Percentiles rank a stretch among this genome's conserved stretches.
These are phyloP conservation scores for Catocala fraxini DNA, from an alignment of 2,888 invertebrate species.

Conservation along the genomic window DNA sequence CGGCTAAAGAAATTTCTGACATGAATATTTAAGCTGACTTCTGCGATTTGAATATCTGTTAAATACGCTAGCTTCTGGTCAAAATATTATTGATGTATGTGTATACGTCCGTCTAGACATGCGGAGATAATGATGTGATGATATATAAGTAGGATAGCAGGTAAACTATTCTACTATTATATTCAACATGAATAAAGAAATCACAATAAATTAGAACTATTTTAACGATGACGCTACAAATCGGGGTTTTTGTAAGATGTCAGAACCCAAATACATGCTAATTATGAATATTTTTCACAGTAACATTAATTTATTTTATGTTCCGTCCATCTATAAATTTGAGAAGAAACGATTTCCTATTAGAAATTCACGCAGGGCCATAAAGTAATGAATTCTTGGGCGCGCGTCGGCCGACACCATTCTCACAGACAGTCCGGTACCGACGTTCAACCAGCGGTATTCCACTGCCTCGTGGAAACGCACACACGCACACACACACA, in stretches of 20 bases:
- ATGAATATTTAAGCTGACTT: no score
- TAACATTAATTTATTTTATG: slow-evolving; percentile 13
- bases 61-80: no score
- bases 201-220: slow-evolving; percentile 5
- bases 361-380: slow-evolving; percentile 28
- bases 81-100: no score
- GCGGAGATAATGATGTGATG: no score
- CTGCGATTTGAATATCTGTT: no score
- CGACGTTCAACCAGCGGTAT: slow-evolving; percentile 1
- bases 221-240: slow-evolving; percentile 7
- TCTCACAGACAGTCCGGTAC: slow-evolving; percentile 42
- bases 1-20: no score
- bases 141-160: no score
- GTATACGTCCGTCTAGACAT: no score
- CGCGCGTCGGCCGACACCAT: slow-evolving; percentile 23
- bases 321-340: slow-evolving; percentile 19
- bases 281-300: slow-evolving; percentile 13
- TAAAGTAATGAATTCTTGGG: slow-evolving; percentile 23
- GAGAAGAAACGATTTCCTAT: slow-evolving; percentile 23
- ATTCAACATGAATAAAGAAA: slow-evolving; percentile 2
- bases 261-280: slow-evolving; percentile 20
- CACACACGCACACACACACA: slow-evolving; percentile 6
- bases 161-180: no score
- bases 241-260: slow-evolving; percentile 3
- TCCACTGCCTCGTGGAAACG: slow-evolving; percentile 9